A percentile compares a stretch with the other conserved stretches of the same genome.
phyloP scores from a whole-genome alignment of 2,113 vertebrate genomes.

The Aphyosemion australe region DNA sequence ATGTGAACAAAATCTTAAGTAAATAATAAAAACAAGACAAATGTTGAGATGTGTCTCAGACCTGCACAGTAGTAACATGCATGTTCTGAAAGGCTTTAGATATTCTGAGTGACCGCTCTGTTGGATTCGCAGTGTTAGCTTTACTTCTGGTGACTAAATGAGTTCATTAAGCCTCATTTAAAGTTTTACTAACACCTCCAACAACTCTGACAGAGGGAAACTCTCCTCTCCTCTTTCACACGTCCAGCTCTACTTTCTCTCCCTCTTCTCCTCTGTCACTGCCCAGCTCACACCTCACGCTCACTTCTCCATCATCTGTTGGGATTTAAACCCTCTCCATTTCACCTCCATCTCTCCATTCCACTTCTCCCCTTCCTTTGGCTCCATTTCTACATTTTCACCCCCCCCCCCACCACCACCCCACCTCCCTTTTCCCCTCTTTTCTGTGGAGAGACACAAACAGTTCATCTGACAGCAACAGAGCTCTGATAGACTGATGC shows the following conservation, averaged over 20 bases:
- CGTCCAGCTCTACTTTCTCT: conserved; percentile 18
- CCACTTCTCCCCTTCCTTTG: conserved; percentile 9
- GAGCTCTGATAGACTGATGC: conserved; percentile 64
- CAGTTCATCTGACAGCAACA: conserved; percentile 61
- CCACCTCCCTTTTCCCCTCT: conserved; percentile 2
- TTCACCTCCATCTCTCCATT: conserved; percentile 25
- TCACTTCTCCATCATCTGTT: conserved; percentile 21
- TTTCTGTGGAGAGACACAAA: conserved; percentile 16
- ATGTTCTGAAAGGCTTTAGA: too few species aligned
- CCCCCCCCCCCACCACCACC: conserved; percentile 1
- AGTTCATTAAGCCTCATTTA: conserved; percentile 5
- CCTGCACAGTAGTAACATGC: too few species aligned
- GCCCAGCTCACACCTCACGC: conserved; percentile 43
- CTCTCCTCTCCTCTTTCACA: conserved; percentile 23
- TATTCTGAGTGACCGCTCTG: too few species aligned
- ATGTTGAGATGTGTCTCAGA: too few species aligned
- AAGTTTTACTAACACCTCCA: background rate
- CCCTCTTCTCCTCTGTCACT: conserved; percentile 39
- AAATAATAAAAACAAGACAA: too few species aligned
- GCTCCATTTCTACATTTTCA: conserved; percentile 21
- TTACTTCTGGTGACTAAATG: too few species aligned
- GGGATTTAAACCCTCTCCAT: conserved; percentile 16
- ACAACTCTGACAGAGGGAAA: background rate
- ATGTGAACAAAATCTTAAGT: too few species aligned
- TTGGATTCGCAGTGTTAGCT: too few species aligned